Percentiles rank a stretch among this genome's conserved stretches.
Conservation (phyloP, 2,113 vertebrate species). For the Nothocercus nigrocapillus region DNA sequence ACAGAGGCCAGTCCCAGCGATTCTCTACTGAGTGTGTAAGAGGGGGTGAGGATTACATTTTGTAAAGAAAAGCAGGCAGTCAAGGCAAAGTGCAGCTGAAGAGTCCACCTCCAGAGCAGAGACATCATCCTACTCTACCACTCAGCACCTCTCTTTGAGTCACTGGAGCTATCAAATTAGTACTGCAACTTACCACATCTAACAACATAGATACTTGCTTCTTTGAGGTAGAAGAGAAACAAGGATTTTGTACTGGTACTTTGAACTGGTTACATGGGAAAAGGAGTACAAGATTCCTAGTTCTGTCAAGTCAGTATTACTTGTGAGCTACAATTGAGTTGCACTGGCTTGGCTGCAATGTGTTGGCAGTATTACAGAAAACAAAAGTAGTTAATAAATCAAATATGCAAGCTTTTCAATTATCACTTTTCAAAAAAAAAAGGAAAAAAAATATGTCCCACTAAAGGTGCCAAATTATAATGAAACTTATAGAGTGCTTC, state of each 20-base stretch:
- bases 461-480: not conserved
- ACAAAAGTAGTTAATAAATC: not conserved
- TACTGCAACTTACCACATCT: fast-evolving
- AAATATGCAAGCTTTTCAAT: not conserved
- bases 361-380: not conserved
- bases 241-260: not conserved
- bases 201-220: not conserved
- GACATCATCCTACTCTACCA: not conserved
- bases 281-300: not conserved
- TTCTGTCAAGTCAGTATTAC: not conserved
- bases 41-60: not conserved
- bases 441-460: not conserved
- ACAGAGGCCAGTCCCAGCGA: not conserved
- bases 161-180: not conserved
- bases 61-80: not conserved
- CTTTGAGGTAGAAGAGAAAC: not conserved
- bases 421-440: not conserved
- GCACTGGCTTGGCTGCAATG: not conserved
- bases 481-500: not conserved
- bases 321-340: not conserved
- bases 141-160: not conserved
- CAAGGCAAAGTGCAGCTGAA: not conserved
- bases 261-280: not conserved
- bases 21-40: not conserved
- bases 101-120: not conserved